Conservation (phyloP, 30 jellyfish, hydroid and myxozoan genomes). For the Sanderia malayensis region DNA sequence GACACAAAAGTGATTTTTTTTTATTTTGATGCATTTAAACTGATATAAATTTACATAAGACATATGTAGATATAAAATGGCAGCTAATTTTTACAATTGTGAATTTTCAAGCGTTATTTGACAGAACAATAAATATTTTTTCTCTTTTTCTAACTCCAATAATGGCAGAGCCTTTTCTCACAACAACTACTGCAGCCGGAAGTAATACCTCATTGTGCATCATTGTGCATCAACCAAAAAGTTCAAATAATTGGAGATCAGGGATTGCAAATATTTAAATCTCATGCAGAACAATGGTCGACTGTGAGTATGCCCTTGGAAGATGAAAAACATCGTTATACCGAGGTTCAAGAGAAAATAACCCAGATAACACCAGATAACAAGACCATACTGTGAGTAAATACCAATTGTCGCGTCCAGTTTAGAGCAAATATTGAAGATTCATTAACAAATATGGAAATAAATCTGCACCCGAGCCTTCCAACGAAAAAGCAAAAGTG, state of each 20-base stretch:
- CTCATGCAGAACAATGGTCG: slow-evolving; percentile 32
- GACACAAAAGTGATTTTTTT: background rate
- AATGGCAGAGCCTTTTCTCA: slow-evolving; percentile 21
- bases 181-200: background rate
- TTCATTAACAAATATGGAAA: slow-evolving; percentile 5
- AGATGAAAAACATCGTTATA: slow-evolving; percentile 22
- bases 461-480: slow-evolving; percentile 2
- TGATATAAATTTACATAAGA: background rate
- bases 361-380: background rate
- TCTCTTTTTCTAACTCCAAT: background rate
- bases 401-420: slow-evolving; percentile 22
- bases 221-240: background rate
- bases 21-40: background rate
- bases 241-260: slow-evolving; percentile 15
- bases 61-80: background rate
- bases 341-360: slow-evolving; percentile 6
- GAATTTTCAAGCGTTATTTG: background rate
- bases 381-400: slow-evolving; percentile 11
- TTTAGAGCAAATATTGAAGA: slow-evolving; percentile 2
- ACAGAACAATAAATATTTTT: background rate
- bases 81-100: background rate
- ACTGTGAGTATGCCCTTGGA: slow-evolving; percentile 13
- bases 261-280: slow-evolving; percentile 8
- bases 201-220: background rate
- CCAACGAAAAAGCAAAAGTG: slow-evolving; percentile 4